Evolutionary conservation across 2,797 vertebrate species (phyloP).

Genomic region (Arnoldichthys spilopterus): DNA sequence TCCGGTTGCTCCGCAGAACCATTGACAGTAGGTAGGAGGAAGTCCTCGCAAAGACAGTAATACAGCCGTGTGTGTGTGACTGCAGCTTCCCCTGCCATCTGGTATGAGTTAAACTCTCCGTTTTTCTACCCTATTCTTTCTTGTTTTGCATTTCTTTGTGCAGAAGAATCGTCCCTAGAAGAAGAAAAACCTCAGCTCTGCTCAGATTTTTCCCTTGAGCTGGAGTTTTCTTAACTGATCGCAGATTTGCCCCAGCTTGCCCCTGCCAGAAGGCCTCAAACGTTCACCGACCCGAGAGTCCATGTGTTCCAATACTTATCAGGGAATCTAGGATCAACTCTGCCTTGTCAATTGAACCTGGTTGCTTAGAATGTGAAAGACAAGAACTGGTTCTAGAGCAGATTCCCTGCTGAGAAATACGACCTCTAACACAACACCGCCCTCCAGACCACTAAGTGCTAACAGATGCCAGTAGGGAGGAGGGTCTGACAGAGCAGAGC

Average conservation of each 20-base stretch:
- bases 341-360: background rate
- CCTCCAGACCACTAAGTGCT: conserved; percentile 19
- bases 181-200: background rate
- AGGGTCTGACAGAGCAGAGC: background rate
- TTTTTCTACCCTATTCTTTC: background rate
- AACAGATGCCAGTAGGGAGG: conserved; percentile 29
- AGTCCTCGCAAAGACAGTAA: background rate
- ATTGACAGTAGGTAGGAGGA: background rate
- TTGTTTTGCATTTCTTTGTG: background rate
- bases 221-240: background rate
- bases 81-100: background rate
- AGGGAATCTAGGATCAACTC: background rate
- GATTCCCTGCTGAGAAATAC: background rate
- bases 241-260: conserved; percentile 29
- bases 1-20: too few species aligned
- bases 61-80: background rate
- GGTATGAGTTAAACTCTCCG: conserved; percentile 1
- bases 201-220: background rate
- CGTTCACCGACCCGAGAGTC: background rate
- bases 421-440: background rate
- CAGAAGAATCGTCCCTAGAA: background rate
- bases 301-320: background rate
- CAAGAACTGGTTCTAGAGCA: conserved; percentile 9
- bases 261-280: conserved; percentile 1
- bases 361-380: conserved; percentile 6